Percentiles rank a stretch among this genome's conserved stretches.
Conservation (phyloP, 2,113 vertebrate species). For the Paralichthys olivaceus region DNA sequence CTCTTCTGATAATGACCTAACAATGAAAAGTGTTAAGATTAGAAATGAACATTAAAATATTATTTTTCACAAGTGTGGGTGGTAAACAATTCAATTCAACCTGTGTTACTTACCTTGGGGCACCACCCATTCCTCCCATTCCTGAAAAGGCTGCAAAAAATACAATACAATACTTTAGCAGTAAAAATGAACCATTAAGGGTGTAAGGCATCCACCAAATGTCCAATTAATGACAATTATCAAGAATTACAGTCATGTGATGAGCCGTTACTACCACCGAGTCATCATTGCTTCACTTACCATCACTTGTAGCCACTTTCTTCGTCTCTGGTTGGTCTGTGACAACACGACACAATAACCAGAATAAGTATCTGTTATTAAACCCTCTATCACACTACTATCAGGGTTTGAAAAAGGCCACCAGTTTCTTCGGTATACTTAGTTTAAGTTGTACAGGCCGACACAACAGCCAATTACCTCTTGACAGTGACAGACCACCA, state of each 20-base stretch:
- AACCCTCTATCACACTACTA: not conserved
- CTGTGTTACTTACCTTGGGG: slow-evolving; percentile 85
- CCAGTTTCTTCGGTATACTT: not conserved
- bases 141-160: slow-evolving; percentile 87
- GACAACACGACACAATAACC: slow-evolving; percentile 46
- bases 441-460: too few relatives aligned
- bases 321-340: slow-evolving; percentile 99
- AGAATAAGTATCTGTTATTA: slow-evolving; percentile 27
- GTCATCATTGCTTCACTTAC: slow-evolving; percentile 83
- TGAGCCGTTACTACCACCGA: not conserved
- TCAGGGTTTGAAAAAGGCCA: not conserved
- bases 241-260: not conserved
- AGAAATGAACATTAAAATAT: not conserved
- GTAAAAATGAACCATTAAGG: not conserved
- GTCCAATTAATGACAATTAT: not conserved
- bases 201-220: not conserved
- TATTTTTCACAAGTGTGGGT: accelerated
- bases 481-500: too few relatives aligned
- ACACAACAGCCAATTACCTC: not conserved
- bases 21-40: not conserved
- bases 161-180: slow-evolving; percentile 2
- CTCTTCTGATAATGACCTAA: slow-evolving; percentile 93
- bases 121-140: slow-evolving; percentile 91
- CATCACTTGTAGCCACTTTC: slow-evolving; percentile 97
- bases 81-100: not conserved